Evolutionary conservation across 2,113 vertebrate species (phyloP).

Genomic region (Megaptera novaeangliae): DNA sequence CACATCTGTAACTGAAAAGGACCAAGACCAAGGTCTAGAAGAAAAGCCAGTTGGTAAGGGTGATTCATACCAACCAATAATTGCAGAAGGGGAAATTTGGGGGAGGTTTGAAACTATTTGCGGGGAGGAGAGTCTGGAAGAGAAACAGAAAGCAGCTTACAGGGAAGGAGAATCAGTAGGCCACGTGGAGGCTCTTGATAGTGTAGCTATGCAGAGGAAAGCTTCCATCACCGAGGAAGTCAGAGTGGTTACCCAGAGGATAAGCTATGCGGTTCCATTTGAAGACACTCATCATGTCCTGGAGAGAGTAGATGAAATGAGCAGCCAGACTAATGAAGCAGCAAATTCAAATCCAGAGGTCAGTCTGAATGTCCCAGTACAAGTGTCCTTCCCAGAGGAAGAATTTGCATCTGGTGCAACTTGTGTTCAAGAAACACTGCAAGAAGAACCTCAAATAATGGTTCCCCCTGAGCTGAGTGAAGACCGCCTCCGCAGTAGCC

Average conservation of each 20-base stretch:
- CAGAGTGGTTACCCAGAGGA: slow-evolving; percentile 69
- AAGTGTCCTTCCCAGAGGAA: slow-evolving; percentile 67
- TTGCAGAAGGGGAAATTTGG: slow-evolving; percentile 35
- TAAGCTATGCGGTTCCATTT: slow-evolving; percentile 81
- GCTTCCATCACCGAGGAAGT: slow-evolving; percentile 66
- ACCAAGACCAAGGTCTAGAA: slow-evolving; percentile 67
- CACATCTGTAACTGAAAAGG: slow-evolving; percentile 54
- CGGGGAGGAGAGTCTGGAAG: slow-evolving; percentile 32
- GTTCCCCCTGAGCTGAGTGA: slow-evolving; percentile 22
- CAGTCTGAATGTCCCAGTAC: slow-evolving; percentile 70
- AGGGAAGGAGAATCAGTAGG: background rate
- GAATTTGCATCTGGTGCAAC: slow-evolving; percentile 25
- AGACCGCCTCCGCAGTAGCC: background rate
- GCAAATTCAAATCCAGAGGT: slow-evolving; percentile 64
- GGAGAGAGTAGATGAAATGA: slow-evolving; percentile 48
- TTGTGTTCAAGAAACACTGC: slow-evolving; percentile 35
- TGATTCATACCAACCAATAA: slow-evolving; percentile 51
- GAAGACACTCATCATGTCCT: slow-evolving; percentile 59
- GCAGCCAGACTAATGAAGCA: slow-evolving; percentile 65
- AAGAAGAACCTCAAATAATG: slow-evolving; percentile 26
- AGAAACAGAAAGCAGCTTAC: slow-evolving; percentile 4
- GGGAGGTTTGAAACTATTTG: slow-evolving; percentile 17
- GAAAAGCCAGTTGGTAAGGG: slow-evolving; percentile 52
- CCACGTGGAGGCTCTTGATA: background rate
- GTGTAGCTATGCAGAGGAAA: background rate